Base-by-base conservation (phyloP, 2,888 invertebrate genomes). In the Leptinotarsa tumamoca region DNA sequence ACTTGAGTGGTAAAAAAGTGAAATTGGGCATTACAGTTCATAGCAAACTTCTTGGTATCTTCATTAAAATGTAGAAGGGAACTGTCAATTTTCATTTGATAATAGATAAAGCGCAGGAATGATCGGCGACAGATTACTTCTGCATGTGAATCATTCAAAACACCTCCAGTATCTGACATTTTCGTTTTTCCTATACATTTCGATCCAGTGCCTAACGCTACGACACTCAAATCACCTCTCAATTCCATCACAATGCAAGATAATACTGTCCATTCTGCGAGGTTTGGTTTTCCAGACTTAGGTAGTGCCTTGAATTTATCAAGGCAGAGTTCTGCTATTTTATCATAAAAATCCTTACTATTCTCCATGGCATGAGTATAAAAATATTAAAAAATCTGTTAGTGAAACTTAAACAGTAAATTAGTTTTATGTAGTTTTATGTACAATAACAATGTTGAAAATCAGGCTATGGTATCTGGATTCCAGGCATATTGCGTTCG, bases 121-220 rank as follows among this genome's bases (percentile, higher is more conserved):
- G 93, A 94, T 82, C 98, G 90, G 81, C 98, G 91, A 7, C 96
- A 94, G 70, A 98, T 89, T 33, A 97, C 91, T 90, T 98, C 98
- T 1, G 98, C 97, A 89, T 98, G 98, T 56, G 95, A 96, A 87
- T 98, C 98, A 86, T 95, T 95, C 17, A 98, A 84, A 77, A 95
- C 90, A 82, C 92, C 91, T 2, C 97, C 97, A 49, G 86, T 87
- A 3, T 89, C 84, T 71, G 92, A 93, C 89, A 94, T 89, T 86
- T 92, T 92, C 4, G 89, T 88, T 73, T 91, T 90, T 1, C 97
- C 97, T 79, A 98, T 91, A 87, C 98, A 98, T 89, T 97, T 98
- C 0, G 98, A 95, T 0, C 98, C 98, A 3, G 96, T 96, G 3
- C 96, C 97, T 72, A 97, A 87, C n/a, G 97, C 91, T 43, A 97